phyloP scores from a whole-genome alignment of 2,797 vertebrate species.

The Pangasius mekongensis region DNA sequence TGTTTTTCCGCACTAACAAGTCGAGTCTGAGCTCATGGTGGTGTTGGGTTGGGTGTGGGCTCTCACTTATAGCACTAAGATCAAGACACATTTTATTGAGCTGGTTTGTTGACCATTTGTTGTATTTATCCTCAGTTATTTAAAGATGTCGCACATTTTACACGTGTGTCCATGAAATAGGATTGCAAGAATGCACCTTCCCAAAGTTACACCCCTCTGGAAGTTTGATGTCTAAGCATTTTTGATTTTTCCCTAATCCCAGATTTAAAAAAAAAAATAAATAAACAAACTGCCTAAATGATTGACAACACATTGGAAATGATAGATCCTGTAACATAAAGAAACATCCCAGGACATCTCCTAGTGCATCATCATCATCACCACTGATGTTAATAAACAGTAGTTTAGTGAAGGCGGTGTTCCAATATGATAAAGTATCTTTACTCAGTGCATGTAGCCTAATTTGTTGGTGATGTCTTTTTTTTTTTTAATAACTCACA shows the following conservation, averaged over 20 bases:
- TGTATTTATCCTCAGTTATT: background rate
- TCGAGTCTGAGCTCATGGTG: background rate
- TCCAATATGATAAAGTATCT: background rate
- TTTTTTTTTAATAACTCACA: too few species aligned
- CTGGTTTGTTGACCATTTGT: background rate
- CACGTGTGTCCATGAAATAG: background rate
- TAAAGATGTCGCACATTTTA: background rate
- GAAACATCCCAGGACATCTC: background rate
- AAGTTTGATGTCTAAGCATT: background rate
- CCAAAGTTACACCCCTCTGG: background rate
- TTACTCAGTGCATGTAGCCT: background rate
- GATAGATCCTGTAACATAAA: background rate
- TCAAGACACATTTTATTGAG: background rate
- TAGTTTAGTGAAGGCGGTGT: background rate
- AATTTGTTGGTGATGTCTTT: background rate
- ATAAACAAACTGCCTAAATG: background rate
- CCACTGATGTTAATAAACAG: background rate
- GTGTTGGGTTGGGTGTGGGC: slow-evolving; percentile 3
- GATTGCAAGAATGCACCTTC: background rate
- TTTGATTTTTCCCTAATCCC: background rate
- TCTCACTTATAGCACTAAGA: background rate
- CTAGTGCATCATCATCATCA: background rate
- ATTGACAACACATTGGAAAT: background rate
- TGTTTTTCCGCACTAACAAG: slow-evolving; percentile 9
- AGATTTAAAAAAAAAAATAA: too few species aligned